Conservation (phyloP, 64 coral and sea anemone genomes). For the Orbicella faveolata region DNA sequence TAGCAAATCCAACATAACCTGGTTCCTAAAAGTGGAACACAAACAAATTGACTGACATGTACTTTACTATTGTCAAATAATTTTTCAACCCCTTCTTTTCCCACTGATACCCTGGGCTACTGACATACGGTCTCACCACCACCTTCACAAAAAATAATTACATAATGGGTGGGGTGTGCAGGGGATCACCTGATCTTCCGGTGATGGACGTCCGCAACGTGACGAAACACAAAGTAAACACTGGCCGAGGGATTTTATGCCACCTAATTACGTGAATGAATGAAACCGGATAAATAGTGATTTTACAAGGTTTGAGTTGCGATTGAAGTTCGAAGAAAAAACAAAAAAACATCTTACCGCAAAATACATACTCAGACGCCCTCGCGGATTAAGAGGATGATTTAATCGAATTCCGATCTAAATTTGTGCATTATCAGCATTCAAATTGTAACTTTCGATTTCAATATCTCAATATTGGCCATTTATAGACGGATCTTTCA, state of each 20-base stretch:
- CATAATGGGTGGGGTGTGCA: too few species aligned
- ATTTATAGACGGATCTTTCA: background rate
- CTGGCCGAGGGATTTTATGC: too few species aligned
- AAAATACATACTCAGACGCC: background rate
- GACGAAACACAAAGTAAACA: too few species aligned
- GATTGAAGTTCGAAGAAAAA: background rate
- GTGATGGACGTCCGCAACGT: too few species aligned
- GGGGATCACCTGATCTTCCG: too few species aligned
- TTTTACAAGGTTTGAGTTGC: background rate
- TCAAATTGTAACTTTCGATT: background rate
- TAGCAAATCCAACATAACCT: conserved; percentile 97
- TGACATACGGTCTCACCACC: too few species aligned
- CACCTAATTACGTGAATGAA: too few species aligned
- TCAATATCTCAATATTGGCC: background rate
- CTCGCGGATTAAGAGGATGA: background rate
- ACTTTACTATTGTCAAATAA: too few species aligned
- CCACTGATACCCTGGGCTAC: too few species aligned
- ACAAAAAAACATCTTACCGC: background rate
- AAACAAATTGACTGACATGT: background rate
- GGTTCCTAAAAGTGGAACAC: conserved; percentile 40
- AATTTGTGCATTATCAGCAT: background rate
- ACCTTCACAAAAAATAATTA: too few species aligned
- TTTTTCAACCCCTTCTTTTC: too few species aligned
- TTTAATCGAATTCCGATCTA: conserved; percentile 6
- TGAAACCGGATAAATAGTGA: background rate